These are phyloP conservation scores for Oryzias sinensis DNA, from an alignment of 2,797 vertebrate genomes.

Conservation along the genomic window DNA sequence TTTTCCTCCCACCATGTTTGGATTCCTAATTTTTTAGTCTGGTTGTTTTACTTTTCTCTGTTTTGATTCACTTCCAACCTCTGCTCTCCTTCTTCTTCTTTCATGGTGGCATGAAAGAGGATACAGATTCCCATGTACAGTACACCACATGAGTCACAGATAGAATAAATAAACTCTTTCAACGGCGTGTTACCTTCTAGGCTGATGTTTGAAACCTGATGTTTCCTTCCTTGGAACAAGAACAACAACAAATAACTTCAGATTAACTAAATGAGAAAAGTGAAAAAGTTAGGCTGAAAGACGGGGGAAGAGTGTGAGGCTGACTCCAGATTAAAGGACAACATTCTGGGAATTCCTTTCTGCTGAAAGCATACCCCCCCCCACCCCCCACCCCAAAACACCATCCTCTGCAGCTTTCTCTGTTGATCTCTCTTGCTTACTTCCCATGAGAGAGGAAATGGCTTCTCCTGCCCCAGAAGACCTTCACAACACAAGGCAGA, in stretches of 20 bases:
- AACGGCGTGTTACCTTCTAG: slow-evolving; percentile 17
- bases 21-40: slow-evolving; percentile 59
- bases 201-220: slow-evolving; percentile 37
- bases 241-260: slow-evolving; percentile 17
- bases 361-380: slow-evolving; percentile 81
- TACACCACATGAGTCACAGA: slow-evolving; percentile 22
- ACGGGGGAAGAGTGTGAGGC: slow-evolving; percentile 79
- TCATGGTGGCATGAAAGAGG: slow-evolving; percentile 25
- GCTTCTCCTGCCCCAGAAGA: slow-evolving; percentile 61
- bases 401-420: slow-evolving; percentile 47
- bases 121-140: slow-evolving; percentile 22
- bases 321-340: slow-evolving; percentile 90
- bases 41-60: slow-evolving; percentile 57
- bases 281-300: slow-evolving; percentile 58
- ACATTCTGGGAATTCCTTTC: slow-evolving; percentile 93
- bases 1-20: slow-evolving; percentile 61
- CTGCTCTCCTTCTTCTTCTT: slow-evolving; percentile 25
- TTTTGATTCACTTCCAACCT: slow-evolving; percentile 51
- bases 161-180: slow-evolving; percentile 21
- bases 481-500: slow-evolving; percentile 60
- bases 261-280: slow-evolving; percentile 4
- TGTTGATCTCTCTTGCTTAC: slow-evolving; percentile 45
- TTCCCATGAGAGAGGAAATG: slow-evolving; percentile 62
- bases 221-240: slow-evolving; percentile 52
- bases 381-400: slow-evolving; percentile 46